Conservation (phyloP, 2,888 invertebrate species). For the Dolomedes plantarius region DNA sequence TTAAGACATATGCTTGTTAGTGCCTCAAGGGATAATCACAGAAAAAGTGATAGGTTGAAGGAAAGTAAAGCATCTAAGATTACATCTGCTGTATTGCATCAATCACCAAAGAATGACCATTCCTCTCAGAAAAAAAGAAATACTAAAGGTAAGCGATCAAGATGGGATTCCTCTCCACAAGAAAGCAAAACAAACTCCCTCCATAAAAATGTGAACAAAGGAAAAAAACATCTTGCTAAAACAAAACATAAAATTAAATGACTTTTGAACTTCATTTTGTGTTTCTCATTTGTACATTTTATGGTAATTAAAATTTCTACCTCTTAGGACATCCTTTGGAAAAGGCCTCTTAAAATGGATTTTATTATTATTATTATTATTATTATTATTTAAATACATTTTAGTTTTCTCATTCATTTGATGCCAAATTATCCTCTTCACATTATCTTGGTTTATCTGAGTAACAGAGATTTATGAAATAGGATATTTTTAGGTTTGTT, state of each 20-base stretch:
- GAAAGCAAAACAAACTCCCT: neutral
- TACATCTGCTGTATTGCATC: neutral
- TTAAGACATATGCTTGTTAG: slow-evolving; percentile 40
- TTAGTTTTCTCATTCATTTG: too few species aligned
- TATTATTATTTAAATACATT: too few species aligned
- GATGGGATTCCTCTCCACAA: neutral
- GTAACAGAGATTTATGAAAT: too few species aligned
- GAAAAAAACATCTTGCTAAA: neutral
- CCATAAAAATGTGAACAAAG: neutral
- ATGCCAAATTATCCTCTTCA: too few species aligned
- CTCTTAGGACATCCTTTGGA: too few species aligned
- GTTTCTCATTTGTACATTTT: too few species aligned
- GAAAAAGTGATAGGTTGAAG: slow-evolving; percentile 12
- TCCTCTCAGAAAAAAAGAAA: neutral
- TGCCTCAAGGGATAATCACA: slow-evolving; percentile 38
- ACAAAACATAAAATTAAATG: neutral
- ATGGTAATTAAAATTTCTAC: too few species aligned
- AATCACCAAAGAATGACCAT: neutral
- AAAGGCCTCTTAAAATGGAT: too few species aligned
- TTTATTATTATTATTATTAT: too few species aligned
- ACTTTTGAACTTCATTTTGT: neutral
- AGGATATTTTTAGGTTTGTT: too few species aligned
- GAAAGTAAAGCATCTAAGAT: neutral
- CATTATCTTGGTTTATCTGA: too few species aligned
- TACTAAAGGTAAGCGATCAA: neutral